Evolutionary conservation across 2,113 vertebrate genomes (phyloP).

Genomic region (Myotis yumanensis): DNA sequence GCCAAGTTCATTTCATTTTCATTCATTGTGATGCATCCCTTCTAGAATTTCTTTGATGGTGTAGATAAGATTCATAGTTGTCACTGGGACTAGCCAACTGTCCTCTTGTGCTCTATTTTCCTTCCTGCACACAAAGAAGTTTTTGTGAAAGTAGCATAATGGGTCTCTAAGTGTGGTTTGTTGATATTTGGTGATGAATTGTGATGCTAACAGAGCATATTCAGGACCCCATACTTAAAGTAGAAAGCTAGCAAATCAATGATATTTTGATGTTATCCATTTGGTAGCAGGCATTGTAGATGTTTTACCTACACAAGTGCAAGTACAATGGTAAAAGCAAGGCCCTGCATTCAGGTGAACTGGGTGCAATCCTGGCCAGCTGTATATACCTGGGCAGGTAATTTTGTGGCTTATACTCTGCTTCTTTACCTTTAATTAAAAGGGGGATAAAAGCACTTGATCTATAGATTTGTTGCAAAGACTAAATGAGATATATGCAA

Average conservation of each 20-base stretch:
- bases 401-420: background rate
- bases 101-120: constrained; percentile 31
- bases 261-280: background rate
- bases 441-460: background rate
- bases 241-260: background rate
- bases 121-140: constrained; percentile 3
- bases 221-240: constrained; percentile 3
- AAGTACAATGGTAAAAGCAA: background rate
- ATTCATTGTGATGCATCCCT: background rate
- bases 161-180: background rate
- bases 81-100: background rate
- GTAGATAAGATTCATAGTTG: constrained; percentile 7
- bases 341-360: background rate
- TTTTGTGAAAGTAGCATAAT: constrained; percentile 50
- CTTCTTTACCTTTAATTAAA: constrained; percentile 28
- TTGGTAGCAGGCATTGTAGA: background rate
- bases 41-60: background rate
- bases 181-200: constrained; percentile 46
- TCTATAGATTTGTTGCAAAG: background rate
- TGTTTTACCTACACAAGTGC: background rate
- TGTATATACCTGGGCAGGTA: background rate
- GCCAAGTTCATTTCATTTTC: constrained; percentile 39
- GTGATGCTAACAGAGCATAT: background rate
- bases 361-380: background rate
- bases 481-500: background rate